Percentiles rank a stretch among this genome's conserved stretches.
Evolutionary conservation across 2,888 invertebrate species (phyloP).

Genomic region (Melinaea marsaeus): DNA sequence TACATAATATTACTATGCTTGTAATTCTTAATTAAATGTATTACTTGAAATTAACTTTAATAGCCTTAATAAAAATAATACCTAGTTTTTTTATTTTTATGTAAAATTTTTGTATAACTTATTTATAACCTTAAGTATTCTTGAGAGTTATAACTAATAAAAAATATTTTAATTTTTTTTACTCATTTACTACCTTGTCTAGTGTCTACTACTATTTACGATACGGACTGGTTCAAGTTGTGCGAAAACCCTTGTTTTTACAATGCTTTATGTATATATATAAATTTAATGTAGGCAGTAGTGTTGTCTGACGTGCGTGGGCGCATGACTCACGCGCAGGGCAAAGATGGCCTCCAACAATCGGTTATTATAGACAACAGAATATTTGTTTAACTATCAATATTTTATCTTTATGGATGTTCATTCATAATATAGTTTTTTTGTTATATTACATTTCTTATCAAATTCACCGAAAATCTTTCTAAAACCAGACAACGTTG

Average conservation of each 20-base stretch:
- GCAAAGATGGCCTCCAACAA: slow-evolving; percentile 61
- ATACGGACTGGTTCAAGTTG: too few species aligned
- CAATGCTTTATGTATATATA: slow-evolving; percentile 9
- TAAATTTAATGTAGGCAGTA: slow-evolving; percentile 26
- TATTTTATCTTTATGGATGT: slow-evolving; percentile 24
- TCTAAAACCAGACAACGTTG: too few species aligned
- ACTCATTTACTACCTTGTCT: too few species aligned
- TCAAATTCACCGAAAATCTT: too few species aligned
- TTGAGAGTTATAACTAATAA: too few species aligned
- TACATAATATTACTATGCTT: neutral
- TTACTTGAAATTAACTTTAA: neutral
- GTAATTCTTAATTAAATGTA: too few species aligned
- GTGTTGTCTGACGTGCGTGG: slow-evolving; percentile 54
- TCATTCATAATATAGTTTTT: slow-evolving; percentile 16
- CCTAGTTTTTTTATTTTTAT: too few species aligned
- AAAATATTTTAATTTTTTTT: too few species aligned
- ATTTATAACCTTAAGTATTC: too few species aligned
- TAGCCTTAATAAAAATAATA: neutral
- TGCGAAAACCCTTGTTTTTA: slow-evolving; percentile 18
- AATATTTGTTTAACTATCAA: slow-evolving; percentile 31
- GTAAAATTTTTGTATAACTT: too few species aligned
- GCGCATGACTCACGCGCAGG: slow-evolving; percentile 51
- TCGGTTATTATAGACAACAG: slow-evolving; percentile 57
- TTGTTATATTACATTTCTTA: slow-evolving; percentile 7
- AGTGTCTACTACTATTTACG: too few species aligned